Conservation (phyloP, 2,797 vertebrate genomes). For the Anguilla megastoma region DNA sequence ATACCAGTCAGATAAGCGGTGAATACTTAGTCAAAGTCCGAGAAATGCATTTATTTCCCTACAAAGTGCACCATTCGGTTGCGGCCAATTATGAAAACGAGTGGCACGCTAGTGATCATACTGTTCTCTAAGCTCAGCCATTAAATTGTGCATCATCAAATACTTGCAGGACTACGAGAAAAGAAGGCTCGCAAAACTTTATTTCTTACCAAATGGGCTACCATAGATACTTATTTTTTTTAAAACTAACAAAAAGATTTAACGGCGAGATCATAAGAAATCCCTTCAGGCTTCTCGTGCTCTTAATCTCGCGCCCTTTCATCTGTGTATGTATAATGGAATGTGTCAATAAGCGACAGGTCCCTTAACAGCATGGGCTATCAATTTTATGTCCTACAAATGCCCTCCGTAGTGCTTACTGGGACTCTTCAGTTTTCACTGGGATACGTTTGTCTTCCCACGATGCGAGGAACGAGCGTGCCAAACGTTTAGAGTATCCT, state of each 20-base stretch:
- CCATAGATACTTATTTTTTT: background rate
- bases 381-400: background rate
- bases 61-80: background rate
- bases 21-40: background rate
- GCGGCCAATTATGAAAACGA: background rate
- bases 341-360: background rate
- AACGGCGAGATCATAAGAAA: background rate
- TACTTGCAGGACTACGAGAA: background rate
- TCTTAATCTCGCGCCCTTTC: background rate
- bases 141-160: background rate
- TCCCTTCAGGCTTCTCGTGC: background rate
- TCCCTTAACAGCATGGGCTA: background rate
- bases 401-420: background rate
- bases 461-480: conserved; percentile 21
- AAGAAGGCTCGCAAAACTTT: background rate
- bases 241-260: background rate
- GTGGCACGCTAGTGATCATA: background rate
- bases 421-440: background rate
- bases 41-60: background rate
- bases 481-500: conserved; percentile 1
- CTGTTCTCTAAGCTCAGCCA: background rate
- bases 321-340: background rate
- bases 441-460: background rate
- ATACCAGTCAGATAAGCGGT: background rate
- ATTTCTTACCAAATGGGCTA: background rate